Evolutionary conservation across 2,113 vertebrate species (phyloP).

Genomic region (Litocranius walleri): DNA sequence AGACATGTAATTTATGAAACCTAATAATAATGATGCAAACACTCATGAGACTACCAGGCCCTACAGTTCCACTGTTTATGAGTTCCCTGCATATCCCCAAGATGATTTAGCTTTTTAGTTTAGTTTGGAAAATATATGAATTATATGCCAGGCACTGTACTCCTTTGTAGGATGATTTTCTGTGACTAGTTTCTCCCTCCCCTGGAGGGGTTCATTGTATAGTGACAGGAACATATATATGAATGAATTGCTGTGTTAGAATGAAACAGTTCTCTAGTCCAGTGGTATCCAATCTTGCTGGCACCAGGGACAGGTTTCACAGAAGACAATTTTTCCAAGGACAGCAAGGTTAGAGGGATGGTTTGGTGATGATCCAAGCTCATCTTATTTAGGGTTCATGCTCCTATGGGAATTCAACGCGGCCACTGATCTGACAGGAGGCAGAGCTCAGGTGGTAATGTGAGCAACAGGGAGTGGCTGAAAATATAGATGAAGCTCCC

Average conservation of each 20-base stretch:
- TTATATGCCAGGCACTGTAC: not conserved
- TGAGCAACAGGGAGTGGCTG: not conserved
- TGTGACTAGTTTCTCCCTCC: not conserved
- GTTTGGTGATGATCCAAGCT: not conserved
- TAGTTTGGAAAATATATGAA: not conserved
- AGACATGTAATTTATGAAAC: not conserved
- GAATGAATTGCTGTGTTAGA: not conserved
- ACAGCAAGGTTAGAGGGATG: accelerated
- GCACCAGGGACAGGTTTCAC: not conserved
- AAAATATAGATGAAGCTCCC: not conserved
- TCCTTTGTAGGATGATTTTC: not conserved
- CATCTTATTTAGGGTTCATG: not conserved
- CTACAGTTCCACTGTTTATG: not conserved
- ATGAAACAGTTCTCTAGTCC: not conserved
- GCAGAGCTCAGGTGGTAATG: not conserved
- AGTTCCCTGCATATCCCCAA: not conserved
- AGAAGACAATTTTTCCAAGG: not conserved
- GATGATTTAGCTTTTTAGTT: not conserved
- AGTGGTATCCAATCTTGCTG: not conserved
- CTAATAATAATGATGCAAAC: not conserved
- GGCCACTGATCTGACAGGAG: not conserved
- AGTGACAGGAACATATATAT: not conserved
- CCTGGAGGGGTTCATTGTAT: not conserved
- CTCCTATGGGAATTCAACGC: not conserved
- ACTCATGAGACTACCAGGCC: not conserved